Evolutionary conservation across 37 sponge, comb jelly and placozoan genomes (phyloP), one percentile per base, ranked within the genome.

Genomic region (Hexactinellida sp.): DNA sequence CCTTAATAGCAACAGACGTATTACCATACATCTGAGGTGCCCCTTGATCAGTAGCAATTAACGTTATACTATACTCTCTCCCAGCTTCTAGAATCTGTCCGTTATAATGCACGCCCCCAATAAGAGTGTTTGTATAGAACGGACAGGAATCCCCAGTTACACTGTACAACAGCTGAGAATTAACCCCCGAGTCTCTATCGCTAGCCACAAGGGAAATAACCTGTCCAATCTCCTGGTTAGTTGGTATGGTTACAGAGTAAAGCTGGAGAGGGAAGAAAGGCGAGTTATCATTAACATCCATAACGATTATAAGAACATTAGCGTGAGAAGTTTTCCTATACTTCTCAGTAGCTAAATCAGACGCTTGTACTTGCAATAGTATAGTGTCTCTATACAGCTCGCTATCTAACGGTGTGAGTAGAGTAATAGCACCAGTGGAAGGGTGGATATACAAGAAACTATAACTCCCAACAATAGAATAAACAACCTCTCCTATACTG

Each of bases 281-380:
- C 1, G 86, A 9, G 10, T 55, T 36, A 38, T 85, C 86, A 85
- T 85, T 85, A 5, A 85, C 54, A 54, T 85, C 86, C 3, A 47
- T 24, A 55, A 85, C 54, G 24, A 36, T 21, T 28, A 85, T 21
- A 24, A 54, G 24, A 23, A 85, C 55, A 39, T 36, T 38, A 10
- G 52, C 82, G 24, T 24, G n/a, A 82, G 86, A 85, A 55, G 24
- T 63, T 32, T 24, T 41, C 24, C 37, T 16, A 63, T 25, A 41
- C 5, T 85, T 24, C 3, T 7, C 86, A 9, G 39, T n/a, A 32
- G 39, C 86, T 36, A 24, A 10, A 41, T 39, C 86, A 36, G 3
- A 19, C 3, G 52, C 55, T 36, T 47, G 54, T 23, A 85, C 54
- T 24, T 85, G 86, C 3, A 85, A 55, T 54, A 36, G 3, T 34